Evolutionary conservation across 1,140 invertebrate species (phyloP), one percentile per base, ranked within the genome.

Genomic region (Cydia splendana): DNA sequence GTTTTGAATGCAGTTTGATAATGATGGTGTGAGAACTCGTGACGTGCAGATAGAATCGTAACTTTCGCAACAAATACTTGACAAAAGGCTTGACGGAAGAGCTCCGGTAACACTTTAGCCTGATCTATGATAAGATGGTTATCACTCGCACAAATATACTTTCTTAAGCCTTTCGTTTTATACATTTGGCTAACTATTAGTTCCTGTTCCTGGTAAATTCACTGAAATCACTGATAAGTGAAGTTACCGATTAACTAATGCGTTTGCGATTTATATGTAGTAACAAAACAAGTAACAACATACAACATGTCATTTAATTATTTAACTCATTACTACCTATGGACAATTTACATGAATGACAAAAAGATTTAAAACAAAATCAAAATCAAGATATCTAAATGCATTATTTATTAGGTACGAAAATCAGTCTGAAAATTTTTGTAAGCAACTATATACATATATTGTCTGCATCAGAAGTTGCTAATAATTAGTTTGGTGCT

Each of bases 61-160:
- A 62, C 20, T 24, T 62, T 24, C 9, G 51, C 51, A 57, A 57
- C 53, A 62, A 24, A 62, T 24, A 62, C 2, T 20, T 24, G 57
- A 24, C 57, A 62, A 62, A 57, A 62, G 57, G 57, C n/a, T 62
- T 12, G 57, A 62, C 57, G 57, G 57, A 62, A 62, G n/a, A 57
- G 57, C 57, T 62, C 57, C 18, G 7, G 20, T 62, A 24, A 62
- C 57, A 62, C 9, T 62, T 62, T 62, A 62, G 57, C 12, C 6
- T 7, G 57, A 62, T 62, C 57, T 24, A 10, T 62, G 57, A 62
- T 62, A 24, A 62, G 57, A 62, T 62, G n/a, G 6, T 62, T 57
- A 57, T 57, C 53, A 18, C 12, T 13, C 45, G 20, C 15, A 18
- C 15, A n/a, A 57, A 57, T 57, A n/a, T 18, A n/a, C 53, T 57